Base-by-base conservation (phyloP, 2,797 vertebrate genomes). In the Sebastes taczanowskii region DNA sequence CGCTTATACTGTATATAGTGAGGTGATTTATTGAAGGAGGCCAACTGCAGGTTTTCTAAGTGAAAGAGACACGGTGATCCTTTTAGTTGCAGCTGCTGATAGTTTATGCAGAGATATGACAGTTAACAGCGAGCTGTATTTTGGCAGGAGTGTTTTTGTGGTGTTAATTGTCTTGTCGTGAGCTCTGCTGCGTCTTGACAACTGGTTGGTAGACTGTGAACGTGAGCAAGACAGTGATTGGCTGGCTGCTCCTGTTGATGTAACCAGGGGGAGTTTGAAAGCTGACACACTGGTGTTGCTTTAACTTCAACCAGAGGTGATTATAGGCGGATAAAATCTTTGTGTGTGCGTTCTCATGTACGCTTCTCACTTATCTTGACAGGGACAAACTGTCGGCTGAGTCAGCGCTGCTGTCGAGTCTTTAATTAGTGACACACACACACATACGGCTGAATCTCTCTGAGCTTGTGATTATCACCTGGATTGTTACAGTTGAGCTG, bases 131-230 rank as follows among this genome's bases (percentile, higher is more conserved):
- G 35, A 76, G 71, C 27, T 1, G 23, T 38, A 14, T 75, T 76
- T 76, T 82, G 22, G 14, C 53, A 74, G 62, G 11, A 34, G 29
- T 58, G 1, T 13, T 78, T 46, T 52, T 49, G 35, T 49, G 35
- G 84, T 86, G 91, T 83, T 91, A 83, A 89, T 85, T 80, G 84
- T 74, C 55, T 79, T 42, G 66, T 86, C 0, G 7, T 78, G 62
- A 89, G 61, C 61, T 78, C 52, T 55, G 83, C 72, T 55, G 83
- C 71, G 58, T 30, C 38, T 75, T 72, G 25, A 72, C 25, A 69
- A 82, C 72, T 88, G 76, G 75, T 78, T 88, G 76, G 77, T 65
- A 64, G 76, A 73, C 76, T 81, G 85, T 83, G 79, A 79, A 73
- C 27, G 46, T 59, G 35, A 81, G 56, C 23, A n/a, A 56, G 66